Base-by-base conservation (phyloP, 92 coral and sea anemone species). In the Pocillopora grandis region DNA sequence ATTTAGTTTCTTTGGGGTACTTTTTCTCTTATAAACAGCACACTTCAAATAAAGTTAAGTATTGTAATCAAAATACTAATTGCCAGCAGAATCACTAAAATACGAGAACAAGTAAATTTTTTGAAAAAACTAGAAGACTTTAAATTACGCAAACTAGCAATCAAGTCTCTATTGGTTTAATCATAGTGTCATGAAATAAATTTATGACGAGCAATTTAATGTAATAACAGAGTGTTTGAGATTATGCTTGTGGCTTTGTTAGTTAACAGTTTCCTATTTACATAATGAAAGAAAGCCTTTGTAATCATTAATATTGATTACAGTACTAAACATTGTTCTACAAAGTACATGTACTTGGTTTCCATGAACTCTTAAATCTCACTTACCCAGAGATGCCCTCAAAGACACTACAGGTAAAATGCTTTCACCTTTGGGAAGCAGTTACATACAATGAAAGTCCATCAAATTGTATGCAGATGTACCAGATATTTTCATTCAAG, bases 371-470 rank as follows among this genome's bases (percentile, higher is more conserved):
- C 13, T 15, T 75, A 27, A 75, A 18, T 75, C 62, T 37, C 69
- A 10, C 60, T 42, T 42, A 1, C 37, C 58, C 23, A 78, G 27
- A 48, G 48, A 78, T 78, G 82, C 82, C 82, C 10, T 78, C 82
- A 63, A 63, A 78, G 65, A 63, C 82, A 12, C 31, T 78, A 19
- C 36, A 62, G 81, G 81, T 77, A 77, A 10, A 13, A 15, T 58
- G 57, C 20, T 21, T 72, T 52, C 35, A 9, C 42, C 1, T 2
- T 13, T 35, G 52, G 7, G 8, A 3, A 7, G 5, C 8, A 7
- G 4, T 42, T 42, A 42, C 52, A 42, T 42, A 42, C 52, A 42
- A 42, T 42, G 52, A 42, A 42, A 7, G 52, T 42, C 52, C 52
- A 42, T 7, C 52, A 42, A 27, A 42, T 42, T 42, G 8, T 42